Evolutionary conservation across 2,888 invertebrate genomes (phyloP).

Genomic region (Spodoptera exigua): DNA sequence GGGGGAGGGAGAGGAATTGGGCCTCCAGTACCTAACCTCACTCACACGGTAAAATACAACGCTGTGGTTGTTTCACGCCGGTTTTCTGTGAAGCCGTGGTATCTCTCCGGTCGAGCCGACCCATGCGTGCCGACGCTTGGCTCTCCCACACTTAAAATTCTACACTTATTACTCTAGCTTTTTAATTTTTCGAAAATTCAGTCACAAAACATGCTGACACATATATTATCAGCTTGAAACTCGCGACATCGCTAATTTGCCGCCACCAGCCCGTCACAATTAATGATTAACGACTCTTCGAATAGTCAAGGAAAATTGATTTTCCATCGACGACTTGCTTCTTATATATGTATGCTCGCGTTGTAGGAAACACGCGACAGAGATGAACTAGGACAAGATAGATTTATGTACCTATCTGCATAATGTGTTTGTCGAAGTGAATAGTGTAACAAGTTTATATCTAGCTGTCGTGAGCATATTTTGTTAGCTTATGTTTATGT

Average conservation of each 20-base stretch:
- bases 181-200: conserved; percentile 1
- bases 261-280: conserved; percentile 29
- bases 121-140: too few relatives aligned
- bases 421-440: conserved; percentile 38
- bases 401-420: conserved; percentile 39
- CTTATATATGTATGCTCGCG: conserved; percentile 3
- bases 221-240: conserved; percentile 41
- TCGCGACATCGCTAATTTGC: conserved; percentile 45
- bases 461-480: conserved; percentile 6
- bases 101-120: too few relatives aligned
- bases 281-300: conserved; percentile 49
- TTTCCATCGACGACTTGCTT: conserved; percentile 32
- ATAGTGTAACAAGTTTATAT: conserved; percentile 22
- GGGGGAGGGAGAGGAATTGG: too few relatives aligned
- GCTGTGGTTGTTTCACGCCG: too few relatives aligned
- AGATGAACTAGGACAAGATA: conserved; percentile 36
- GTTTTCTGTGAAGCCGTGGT: too few relatives aligned
- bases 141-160: too few relatives aligned
- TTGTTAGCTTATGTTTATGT: conserved; percentile 7
- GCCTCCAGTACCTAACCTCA: too few relatives aligned
- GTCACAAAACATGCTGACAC: conserved; percentile 36
- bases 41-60: too few relatives aligned
- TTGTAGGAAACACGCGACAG: conserved; percentile 9
- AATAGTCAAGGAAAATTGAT: conserved; percentile 49
- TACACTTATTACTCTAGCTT: too few relatives aligned